A percentile compares a stretch with the other conserved stretches of the same genome.
Evolutionary conservation across 2,797 vertebrate genomes (phyloP).

Genomic region (Cyprinodon diabolis): DNA sequence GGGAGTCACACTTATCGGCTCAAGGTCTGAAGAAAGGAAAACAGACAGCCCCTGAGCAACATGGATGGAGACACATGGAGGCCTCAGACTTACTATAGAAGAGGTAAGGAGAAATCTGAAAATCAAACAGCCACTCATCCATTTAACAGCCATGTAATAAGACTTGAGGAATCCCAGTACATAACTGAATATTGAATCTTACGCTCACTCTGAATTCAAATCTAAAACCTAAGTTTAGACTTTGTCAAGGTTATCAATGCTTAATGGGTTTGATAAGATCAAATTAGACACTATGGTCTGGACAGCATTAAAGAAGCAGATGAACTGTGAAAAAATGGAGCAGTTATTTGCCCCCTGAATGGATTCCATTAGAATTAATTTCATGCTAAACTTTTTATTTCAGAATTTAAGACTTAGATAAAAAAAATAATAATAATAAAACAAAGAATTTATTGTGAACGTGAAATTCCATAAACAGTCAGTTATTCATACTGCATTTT

Average conservation of each 20-base stretch:
- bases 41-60: background rate
- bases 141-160: constrained; percentile 44
- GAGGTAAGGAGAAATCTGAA: constrained; percentile 12
- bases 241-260: constrained; percentile 36
- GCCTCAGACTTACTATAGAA: background rate
- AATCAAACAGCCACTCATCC: constrained; percentile 15
- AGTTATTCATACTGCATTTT: constrained; percentile 14
- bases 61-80: background rate
- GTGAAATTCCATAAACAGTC: constrained; percentile 5
- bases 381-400: constrained; percentile 32
- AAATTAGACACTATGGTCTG: constrained; percentile 53
- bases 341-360: constrained; percentile 39
- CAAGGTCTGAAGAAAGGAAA: constrained; percentile 64
- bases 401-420: constrained; percentile 23
- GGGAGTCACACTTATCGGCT: constrained; percentile 65
- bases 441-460: background rate
- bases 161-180: constrained; percentile 6
- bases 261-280: constrained; percentile 64
- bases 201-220: constrained; percentile 52
- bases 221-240: constrained; percentile 41
- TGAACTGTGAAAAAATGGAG: constrained; percentile 60
- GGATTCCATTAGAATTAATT: constrained; percentile 48
- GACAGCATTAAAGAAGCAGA: constrained; percentile 64
- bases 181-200: constrained; percentile 38
- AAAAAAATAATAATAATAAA: constrained; percentile 18